Conservation (phyloP, 2,113 vertebrate genomes). For the Cyphomyrus discorhynchus region DNA sequence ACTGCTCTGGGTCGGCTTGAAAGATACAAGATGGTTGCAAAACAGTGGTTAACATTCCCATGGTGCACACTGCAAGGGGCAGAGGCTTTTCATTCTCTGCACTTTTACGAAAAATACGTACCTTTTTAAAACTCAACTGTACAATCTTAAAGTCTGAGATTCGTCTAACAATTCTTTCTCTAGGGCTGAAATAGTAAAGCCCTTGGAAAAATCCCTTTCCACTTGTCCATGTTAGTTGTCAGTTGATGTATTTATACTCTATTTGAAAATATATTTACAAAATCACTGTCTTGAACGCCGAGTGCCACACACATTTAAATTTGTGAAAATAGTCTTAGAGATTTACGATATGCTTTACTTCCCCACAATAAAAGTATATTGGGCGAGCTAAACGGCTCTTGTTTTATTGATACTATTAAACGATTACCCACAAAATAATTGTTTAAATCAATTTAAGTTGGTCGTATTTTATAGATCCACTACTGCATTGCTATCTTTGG, state of each 20-base stretch:
- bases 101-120: background rate
- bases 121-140: background rate
- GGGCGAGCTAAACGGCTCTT: background rate
- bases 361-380: background rate
- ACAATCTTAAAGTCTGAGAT: background rate
- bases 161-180: background rate
- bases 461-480: background rate
- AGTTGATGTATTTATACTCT: background rate
- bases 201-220: background rate
- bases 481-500: background rate
- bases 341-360: background rate
- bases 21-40: constrained; percentile 29
- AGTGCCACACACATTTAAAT: background rate
- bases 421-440: background rate
- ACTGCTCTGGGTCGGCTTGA: constrained; percentile 67
- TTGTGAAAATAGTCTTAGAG: background rate
- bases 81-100: background rate
- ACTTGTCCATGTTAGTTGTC: background rate
- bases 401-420: background rate
- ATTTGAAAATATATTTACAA: background rate
- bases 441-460: constrained; percentile 7
- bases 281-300: background rate
- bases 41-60: constrained; percentile 22
- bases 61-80: background rate
- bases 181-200: background rate